These are phyloP conservation scores for Acanthopagrus latus DNA, from an alignment of 2,797 vertebrate genomes.

Conservation along the genomic window DNA sequence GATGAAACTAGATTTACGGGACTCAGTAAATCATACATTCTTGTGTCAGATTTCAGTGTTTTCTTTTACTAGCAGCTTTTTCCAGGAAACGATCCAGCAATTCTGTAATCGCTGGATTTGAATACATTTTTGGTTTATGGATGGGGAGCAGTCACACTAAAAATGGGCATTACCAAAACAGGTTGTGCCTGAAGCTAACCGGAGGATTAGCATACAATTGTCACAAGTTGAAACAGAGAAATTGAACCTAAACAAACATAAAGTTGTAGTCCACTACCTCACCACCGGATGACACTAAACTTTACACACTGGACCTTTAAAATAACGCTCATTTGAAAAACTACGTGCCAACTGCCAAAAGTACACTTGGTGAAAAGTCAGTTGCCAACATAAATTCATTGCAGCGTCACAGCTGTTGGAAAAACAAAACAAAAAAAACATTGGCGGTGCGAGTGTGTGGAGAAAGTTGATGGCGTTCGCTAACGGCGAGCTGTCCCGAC, in stretches of 20 bases:
- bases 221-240: too few relatives aligned
- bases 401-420: conserved; percentile 16
- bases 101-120: neutral
- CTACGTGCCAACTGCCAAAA: conserved; percentile 11
- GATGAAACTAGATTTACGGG: neutral
- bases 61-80: neutral
- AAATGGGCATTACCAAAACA: neutral
- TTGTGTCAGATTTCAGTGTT: neutral
- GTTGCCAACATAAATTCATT: conserved; percentile 33
- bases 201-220: too few relatives aligned
- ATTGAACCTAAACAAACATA: too few relatives aligned
- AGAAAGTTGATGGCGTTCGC: conserved; percentile 48
- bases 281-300: too few relatives aligned
- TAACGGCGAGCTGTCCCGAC: conserved; percentile 53
- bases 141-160: neutral
- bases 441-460: conserved; percentile 12
- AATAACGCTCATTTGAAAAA: conserved; percentile 1
- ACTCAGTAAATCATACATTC: neutral
- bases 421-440: too few relatives aligned
- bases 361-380: conserved; percentile 21
- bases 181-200: too few relatives aligned
- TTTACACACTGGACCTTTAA: neutral
- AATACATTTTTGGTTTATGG: neutral
- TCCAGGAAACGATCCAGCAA: neutral
- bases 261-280: too few relatives aligned